Evolutionary conservation across 2,797 vertebrate genomes (phyloP).

Genomic region (Anguilla anguilla): DNA sequence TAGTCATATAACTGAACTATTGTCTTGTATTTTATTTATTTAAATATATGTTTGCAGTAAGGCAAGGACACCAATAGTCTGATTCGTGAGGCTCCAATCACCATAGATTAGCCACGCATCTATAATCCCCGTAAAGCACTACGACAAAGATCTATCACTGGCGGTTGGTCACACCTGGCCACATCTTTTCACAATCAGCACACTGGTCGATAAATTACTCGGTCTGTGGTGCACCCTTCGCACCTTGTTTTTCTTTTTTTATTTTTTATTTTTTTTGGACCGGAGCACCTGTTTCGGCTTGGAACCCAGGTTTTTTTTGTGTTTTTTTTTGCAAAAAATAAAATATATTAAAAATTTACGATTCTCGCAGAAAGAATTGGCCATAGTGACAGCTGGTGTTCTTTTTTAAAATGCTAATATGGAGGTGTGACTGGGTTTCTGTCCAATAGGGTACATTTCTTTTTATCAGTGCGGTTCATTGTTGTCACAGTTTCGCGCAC

Average conservation of each 20-base stretch:
- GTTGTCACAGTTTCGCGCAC: not conserved
- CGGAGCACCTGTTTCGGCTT: not conserved
- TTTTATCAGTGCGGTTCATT: not conserved
- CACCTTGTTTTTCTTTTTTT: not conserved
- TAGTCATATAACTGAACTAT: not conserved
- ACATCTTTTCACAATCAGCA: not conserved
- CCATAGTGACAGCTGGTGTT: not conserved
- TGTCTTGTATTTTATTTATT: not conserved
- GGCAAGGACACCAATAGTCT: not conserved
- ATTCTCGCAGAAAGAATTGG: too few species aligned
- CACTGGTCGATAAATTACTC: not conserved
- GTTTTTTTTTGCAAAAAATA: too few species aligned
- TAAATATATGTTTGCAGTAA: not conserved
- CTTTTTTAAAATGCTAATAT: not conserved
- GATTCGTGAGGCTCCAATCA: not conserved
- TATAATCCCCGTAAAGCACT: not conserved
- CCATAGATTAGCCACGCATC: not conserved
- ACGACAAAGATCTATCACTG: not conserved
- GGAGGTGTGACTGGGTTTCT: not conserved
- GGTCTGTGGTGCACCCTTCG: not conserved
- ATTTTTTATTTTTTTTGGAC: not conserved
- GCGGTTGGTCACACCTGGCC: not conserved
- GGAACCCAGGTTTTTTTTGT: not conserved
- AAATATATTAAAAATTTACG: not conserved
- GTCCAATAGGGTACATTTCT: not conserved